phyloP scores from a whole-genome alignment of 2,888 invertebrate genomes.

The Drosophila greeni region DNA sequence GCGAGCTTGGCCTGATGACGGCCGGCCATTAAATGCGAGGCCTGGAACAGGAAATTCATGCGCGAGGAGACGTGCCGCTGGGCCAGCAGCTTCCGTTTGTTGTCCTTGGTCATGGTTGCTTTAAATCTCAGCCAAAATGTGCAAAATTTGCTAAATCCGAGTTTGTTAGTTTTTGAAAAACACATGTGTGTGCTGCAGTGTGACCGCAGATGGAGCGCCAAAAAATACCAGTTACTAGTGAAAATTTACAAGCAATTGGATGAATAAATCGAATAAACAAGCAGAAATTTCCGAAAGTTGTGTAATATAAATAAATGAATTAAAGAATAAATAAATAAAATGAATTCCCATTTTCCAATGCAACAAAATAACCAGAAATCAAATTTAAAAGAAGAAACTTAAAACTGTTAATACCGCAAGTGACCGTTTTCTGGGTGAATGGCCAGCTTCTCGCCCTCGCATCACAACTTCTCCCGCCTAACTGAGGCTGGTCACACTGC shows the following conservation, averaged over 20 bases:
- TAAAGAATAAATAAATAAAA: no score
- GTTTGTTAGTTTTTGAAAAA: constrained; percentile 4
- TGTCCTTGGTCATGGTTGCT: constrained; percentile 40
- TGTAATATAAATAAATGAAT: no score
- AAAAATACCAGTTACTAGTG: background rate
- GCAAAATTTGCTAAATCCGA: background rate
- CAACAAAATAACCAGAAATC: background rate
- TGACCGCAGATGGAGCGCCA: constrained; percentile 8
- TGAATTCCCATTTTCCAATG: no score
- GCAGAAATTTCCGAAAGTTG: no score
- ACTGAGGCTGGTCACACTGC: constrained; percentile 5
- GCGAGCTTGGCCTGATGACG: constrained; percentile 68
- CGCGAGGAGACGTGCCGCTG: constrained; percentile 55
- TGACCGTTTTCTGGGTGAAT: background rate
- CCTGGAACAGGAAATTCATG: constrained; percentile 79
- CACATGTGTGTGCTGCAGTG: constrained; percentile 22
- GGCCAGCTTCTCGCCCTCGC: background rate
- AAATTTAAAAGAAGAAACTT: background rate
- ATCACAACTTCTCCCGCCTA: background rate
- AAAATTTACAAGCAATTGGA: background rate
- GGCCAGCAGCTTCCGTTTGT: constrained; percentile 45
- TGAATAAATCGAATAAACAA: background rate
- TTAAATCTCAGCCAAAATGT: no score
- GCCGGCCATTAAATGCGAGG: constrained; percentile 76
- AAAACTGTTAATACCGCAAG: no score